These are phyloP conservation scores for Leptopilina syphax DNA, from an alignment of 2,888 invertebrate species.

Conservation along the genomic window DNA sequence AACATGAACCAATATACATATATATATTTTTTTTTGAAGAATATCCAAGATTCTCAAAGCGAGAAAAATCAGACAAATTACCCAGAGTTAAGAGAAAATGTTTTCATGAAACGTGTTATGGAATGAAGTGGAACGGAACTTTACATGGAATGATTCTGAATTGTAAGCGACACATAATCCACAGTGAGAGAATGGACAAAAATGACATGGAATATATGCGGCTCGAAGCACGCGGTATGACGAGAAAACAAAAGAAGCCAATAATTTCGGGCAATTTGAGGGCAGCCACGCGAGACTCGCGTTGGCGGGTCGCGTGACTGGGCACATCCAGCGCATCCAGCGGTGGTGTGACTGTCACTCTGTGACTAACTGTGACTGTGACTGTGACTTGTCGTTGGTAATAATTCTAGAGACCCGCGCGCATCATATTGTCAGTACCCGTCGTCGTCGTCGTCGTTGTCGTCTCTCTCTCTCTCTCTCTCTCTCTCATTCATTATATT, in stretches of 20 bases:
- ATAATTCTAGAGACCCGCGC: conserved; percentile 48
- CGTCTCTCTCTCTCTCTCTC: conserved; percentile 56
- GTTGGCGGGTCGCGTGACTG: conserved; percentile 60
- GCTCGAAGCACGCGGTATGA: conserved; percentile 70
- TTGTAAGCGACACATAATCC: conserved; percentile 60
- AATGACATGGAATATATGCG: conserved; percentile 69
- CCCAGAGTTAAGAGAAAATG: not conserved
- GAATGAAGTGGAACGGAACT: conserved; percentile 32
- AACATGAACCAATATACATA: too few species aligned
- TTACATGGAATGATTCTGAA: conserved; percentile 46
- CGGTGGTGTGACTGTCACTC: conserved; percentile 60
- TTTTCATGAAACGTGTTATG: not conserved
- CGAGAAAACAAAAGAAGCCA: conserved; percentile 76
- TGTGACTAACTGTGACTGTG: conserved; percentile 62
- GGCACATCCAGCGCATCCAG: conserved; percentile 52
- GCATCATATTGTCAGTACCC: conserved; percentile 58
- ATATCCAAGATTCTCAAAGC: too few species aligned
- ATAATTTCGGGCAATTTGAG: conserved; percentile 76
- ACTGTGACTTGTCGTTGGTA: conserved; percentile 56
- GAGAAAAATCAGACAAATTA: not conserved
- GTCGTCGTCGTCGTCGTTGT: too few species aligned
- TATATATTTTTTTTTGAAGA: too few species aligned
- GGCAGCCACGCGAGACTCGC: conserved; percentile 74
- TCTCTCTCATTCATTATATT: conserved; percentile 47
- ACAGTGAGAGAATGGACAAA: conserved; percentile 59